These are phyloP conservation scores for Drosophila vallismaia DNA, from an alignment of 2,888 invertebrate genomes.

Conservation along the genomic window DNA sequence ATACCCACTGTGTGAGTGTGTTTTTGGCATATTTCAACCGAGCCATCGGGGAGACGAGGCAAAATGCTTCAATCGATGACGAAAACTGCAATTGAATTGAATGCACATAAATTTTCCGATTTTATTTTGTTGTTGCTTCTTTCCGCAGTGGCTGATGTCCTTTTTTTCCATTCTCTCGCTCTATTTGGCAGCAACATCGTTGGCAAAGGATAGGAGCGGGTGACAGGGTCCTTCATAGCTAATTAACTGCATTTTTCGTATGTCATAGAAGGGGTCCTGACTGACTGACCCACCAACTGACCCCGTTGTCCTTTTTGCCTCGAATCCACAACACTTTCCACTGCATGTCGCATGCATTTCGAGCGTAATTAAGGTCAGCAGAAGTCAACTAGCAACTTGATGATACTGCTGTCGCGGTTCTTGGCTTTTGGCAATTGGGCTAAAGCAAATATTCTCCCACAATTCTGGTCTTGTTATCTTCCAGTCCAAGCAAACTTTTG, in stretches of 20 bases:
- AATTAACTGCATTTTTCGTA: conserved; percentile 70
- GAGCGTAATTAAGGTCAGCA: conserved; percentile 70
- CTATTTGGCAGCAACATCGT: conserved; percentile 16
- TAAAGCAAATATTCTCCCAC: conserved; percentile 8
- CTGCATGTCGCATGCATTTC: conserved; percentile 63
- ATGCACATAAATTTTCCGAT: conserved; percentile 62
- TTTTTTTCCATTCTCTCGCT: conserved; percentile 10
- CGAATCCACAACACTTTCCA: conserved; percentile 34
- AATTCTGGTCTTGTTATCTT: conserved; percentile 24
- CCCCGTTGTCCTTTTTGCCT: conserved; percentile 34
- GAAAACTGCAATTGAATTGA: conserved; percentile 65
- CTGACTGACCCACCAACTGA: conserved; percentile 22
- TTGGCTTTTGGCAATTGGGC: conserved; percentile 28
- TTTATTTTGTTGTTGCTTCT: conserved; percentile 19
- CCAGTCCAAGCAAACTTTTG: conserved; percentile 46
- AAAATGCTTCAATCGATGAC: conserved; percentile 46
- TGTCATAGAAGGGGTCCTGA: conserved; percentile 50
- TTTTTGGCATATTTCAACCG: conserved; percentile 67
- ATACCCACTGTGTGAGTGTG: conserved; percentile 57
- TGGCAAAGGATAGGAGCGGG: neutral
- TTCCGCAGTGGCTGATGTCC: neutral
- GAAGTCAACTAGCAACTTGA: conserved; percentile 69
- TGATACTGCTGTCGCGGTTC: conserved; percentile 33
- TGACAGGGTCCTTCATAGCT: conserved; percentile 63
- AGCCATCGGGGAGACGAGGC: conserved; percentile 26